phyloP scores from a whole-genome alignment of 2,113 vertebrate species.

The Lamprotornis superbus region DNA sequence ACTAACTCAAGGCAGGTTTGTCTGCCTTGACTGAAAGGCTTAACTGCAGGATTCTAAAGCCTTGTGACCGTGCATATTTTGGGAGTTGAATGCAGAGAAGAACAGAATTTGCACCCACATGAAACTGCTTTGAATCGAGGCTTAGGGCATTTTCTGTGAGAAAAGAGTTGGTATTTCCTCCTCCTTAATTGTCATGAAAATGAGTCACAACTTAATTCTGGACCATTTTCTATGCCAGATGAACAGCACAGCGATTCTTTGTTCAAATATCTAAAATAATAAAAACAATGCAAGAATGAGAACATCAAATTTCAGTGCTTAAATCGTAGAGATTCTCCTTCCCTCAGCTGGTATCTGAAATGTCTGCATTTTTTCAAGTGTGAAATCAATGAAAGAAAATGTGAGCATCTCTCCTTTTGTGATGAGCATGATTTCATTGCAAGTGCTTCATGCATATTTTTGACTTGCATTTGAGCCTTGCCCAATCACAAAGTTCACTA shows the following conservation, averaged over 20 bases:
- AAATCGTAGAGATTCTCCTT: neutral
- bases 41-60: neutral
- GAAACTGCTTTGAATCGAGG: neutral
- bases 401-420: neutral
- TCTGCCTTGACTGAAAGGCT: neutral
- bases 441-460: neutral
- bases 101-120: neutral
- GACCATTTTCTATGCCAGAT: neutral
- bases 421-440: neutral
- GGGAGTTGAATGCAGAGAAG: neutral
- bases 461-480: neutral
- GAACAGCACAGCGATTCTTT: neutral
- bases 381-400: neutral
- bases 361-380: neutral
- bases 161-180: neutral
- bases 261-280: neutral
- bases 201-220: neutral
- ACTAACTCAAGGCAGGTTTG: neutral
- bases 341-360: neutral
- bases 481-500: neutral
- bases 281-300: neutral
- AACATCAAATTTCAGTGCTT: neutral
- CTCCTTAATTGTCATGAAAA: slow-evolving; percentile 11
- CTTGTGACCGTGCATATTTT: neutral
- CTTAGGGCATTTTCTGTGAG: neutral